Base-by-base conservation (phyloP, 2,888 invertebrate genomes). In the Pyrocoelia pectoralis region DNA sequence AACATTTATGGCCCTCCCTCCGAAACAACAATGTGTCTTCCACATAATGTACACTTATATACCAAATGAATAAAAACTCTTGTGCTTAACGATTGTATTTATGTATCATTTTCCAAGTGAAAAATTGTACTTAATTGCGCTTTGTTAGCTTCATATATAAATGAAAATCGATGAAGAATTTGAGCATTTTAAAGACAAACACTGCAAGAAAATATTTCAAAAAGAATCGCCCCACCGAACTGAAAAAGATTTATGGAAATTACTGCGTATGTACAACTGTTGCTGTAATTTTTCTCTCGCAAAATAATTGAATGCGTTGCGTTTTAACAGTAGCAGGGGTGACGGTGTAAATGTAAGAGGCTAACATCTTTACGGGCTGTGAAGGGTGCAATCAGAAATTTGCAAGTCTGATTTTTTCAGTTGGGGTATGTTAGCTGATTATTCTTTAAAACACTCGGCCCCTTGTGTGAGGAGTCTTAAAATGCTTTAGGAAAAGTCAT, bases 361-460 rank as follows among this genome's bases (percentile, higher is more conserved):
- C 79, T 81, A 81, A 81, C 80, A 80, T 80, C 80, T 80, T 80
- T 80, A 81, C 80, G 77, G 79, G 72, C 79, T 80, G 80, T 72
- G 79, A 81, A 80, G 80, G 81, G 80, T 75, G 75, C 79, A 79
- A 77, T 79, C 76, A 77, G 74, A 79, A 79, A 81, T 81, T 81
- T 81, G 81, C 81, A 81, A 81, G 80, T 80, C 79, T 81, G 81
- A 81, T 81, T 81, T 81, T 81, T 80, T 79, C 75, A 72, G 74
- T 72, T 73, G 73, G 77, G 77, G 76, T 72, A 75, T 73, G 77
- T 73, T 72, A 73, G 75, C 68, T 79, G 80, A 80, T 80, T 80
- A 80, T 80, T 80, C 80, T 80, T 81, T 80, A 80, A 81, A 80
- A 80, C 79, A 80, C 77, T 80, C 74, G 77, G 75, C 77, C 76